Base-by-base conservation (phyloP, 2,888 invertebrate genomes). In the Mythimna lalbum region DNA sequence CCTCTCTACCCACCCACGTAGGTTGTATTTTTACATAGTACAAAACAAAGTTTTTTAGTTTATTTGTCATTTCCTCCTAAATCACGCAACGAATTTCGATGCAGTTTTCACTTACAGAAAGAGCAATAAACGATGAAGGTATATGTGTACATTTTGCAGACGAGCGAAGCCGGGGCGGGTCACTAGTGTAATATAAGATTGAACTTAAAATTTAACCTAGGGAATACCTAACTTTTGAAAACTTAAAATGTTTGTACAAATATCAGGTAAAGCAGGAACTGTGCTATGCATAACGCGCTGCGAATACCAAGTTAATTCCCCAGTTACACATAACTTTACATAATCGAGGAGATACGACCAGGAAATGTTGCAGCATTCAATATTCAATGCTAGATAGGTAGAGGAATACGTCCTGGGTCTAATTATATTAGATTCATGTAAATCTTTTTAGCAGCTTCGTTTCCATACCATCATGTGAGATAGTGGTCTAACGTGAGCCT, bases 281-380 rank as follows among this genome's bases (percentile, higher is more conserved):
- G 33, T 50, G 21, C 12, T 19, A 17, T 59, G 39, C 27, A 43
- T 52, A 43, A 47, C 33, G 14, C 23, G 52, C 12, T 33, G 33
- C 33, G 33, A 36, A 53, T 57, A 43, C 33, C 1, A 23, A 27
- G 12, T 52, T 23, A 17, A 47, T 17, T 43, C 33, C 52, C 59
- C 9, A 10, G 50, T 49, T 5, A 23, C 39, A 14, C 23, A 50
- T 50, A 50, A 50, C n/a, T 64, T 55, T 49, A 27, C 57, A n/a
- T 67, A 33, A 52, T 68, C 50, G n/a, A 68, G 23, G 17, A 43
- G 19, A 61, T 36, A 55, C 36, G 53, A 36, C 23, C 3, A 55
- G 21, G 33, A 61, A 39, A 53, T n/a, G 17, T 52, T 31, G 57
- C 17, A 5, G 49, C 39, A 43, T n/a, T 59, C 23, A 23, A 56